Evolutionary conservation across 2,888 invertebrate species (phyloP), one percentile per base, ranked within the genome.

Genomic region (Dicycla oo): DNA sequence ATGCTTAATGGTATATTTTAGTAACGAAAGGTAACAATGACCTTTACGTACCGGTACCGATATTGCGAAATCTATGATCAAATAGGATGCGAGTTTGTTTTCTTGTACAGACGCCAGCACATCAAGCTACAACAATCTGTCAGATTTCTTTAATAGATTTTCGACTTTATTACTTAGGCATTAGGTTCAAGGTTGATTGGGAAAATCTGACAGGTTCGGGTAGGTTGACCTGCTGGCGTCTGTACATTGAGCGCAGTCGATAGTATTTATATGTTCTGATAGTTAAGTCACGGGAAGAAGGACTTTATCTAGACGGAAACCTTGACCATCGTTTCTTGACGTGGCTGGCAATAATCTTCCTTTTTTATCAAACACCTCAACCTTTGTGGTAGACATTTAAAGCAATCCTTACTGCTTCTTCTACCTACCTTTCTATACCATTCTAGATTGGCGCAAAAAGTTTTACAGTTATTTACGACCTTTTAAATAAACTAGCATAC

Each of bases 1-100:
- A 53, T 40, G 7, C 18, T 18, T 69, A 34, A 54, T 70, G 7
- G 60, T 69, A 54, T 69, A 3, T 26, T 77, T 60, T 23, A 54
- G 40, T 77, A 54, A 60, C 54, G n/a, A 67, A 51, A 62, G 34
- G 15, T 23, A 54, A 54, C 20, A 40, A 60, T 45, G 20, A 43
- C 72, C 64, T 47, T 74, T 49, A 15, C 0, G 2, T 40, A n/a
- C 38, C 30, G 4, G 34, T 34, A 34, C 4, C 34, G 2, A 43
- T 0, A 47, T 64, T 49, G 26, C 34, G 23, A 67, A 47, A 66
- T 26, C 11, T 10, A 20, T n/a, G 4, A 66, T 63, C 18, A 34
- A 23, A 26, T 67, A 10, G 3, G 8, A 34, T 47, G 15, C n/a
- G 10, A n/a, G 7, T 45, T 23, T 6, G 1, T 62, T 64, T 40